Evolutionary conservation across 2,888 invertebrate species (phyloP), one percentile per base, ranked within the genome.

Genomic region (Urechis unicinctus): DNA sequence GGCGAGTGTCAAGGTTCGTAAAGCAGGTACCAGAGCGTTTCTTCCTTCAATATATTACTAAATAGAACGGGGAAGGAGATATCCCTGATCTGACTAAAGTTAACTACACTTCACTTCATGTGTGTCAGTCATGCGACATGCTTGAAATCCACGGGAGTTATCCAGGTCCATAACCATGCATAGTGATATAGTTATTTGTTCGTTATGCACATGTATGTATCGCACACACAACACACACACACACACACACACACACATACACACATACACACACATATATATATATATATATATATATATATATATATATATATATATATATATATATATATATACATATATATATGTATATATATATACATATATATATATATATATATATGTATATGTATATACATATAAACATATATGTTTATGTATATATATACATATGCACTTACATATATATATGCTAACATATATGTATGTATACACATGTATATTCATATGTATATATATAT

Each of bases 301-400:
- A 17, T 17, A 21, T 9, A 45, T 45, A 45, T 45, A 45, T 17
- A 45, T 68, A 87, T 63, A 89, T 82, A 78, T 91, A 89, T 50
- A 91, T 85, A 62, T 28, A 22, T 22, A 1, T n/a, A 48, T 28
- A 28, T 6, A 48, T 3, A 28, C 28, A 41, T 9, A 28, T 55
- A 36, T 53, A 45, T 45, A 45, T 45, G 21, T 21, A 45, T 45
- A 45, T 45, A 45, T 21, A 45, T 45, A 45, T 45, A 45, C 22
- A 45, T 45, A 45, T 45, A 45, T 45, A 45, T 45, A 45, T 17
- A 17, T 45, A 45, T 45, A 45, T 45, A 45, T 45, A 45, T 45
- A 45, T 45, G 21, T 45, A 45, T 45, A 45, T 45, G 9, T 17
- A 13, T 17, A 45, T 22, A 45, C 21, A 45, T 17, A 45, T n/a